Evolutionary conservation across 2,888 invertebrate species (phyloP), one percentile per base, ranked within the genome.

Genomic region (Augochlorella aurata): DNA sequence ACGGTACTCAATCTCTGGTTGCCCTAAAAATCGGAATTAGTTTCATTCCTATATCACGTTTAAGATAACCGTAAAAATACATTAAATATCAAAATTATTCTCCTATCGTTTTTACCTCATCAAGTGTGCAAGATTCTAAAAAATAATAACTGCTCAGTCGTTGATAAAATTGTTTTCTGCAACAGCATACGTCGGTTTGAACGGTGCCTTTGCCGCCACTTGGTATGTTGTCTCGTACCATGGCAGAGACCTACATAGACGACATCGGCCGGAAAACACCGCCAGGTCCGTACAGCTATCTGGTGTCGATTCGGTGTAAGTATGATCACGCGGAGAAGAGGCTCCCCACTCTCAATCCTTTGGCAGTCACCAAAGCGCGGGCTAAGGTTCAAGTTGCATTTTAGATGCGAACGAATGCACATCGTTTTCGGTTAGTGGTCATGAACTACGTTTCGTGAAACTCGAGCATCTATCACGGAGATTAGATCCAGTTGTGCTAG

Each of bases 321-420:
- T 24, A 21, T 1, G 18, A n/a, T 12, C 61, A n/a, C 66, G 47
- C 24, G 52, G 77, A 18, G 69, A 52, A 38, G 75, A 77, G 71
- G 12, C 18, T 76, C 83, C 86, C 86, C 86, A 83, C 85, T 77
- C 79, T 74, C 49, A 38, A 49, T 73, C 61, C 69, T 72, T 77
- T 68, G 73, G 78, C 86, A 86, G 88, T 86, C 83, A 88, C 87
- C 84, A 91, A 92, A 93, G 90, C 92, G 93, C 92, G 92, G 90
- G 92, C 90, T 91, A 88, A 83, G 79, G 93, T 93, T 93, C 89
- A 93, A 93, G 93, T 93, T 93, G 93, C 92, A 92, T 92, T 92
- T 93, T 93, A 92, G 93, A 93, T 92, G 93, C 92, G 93, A 91
- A 89, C 92, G 92, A 90, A 91, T 90, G 90, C 92, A 91, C 93